phyloP scores from a whole-genome alignment of 2,888 invertebrate species.

The Ptilodon capucinus region DNA sequence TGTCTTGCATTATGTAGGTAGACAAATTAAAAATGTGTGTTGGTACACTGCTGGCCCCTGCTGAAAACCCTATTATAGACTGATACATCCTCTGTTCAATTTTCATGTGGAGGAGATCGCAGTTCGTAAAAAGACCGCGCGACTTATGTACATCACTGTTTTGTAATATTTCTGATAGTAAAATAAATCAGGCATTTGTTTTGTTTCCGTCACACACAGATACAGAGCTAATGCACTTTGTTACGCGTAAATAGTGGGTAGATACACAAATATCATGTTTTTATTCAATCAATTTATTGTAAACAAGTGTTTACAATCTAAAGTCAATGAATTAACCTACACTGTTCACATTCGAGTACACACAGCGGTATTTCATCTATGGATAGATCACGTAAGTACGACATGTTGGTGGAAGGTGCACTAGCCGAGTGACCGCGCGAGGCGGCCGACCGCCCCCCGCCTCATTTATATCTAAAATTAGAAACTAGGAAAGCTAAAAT shows the following conservation, averaged over 20 bases:
- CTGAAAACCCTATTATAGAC: no score
- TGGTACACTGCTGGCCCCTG: no score
- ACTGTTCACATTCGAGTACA: slow-evolving; percentile 70
- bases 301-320: background rate
- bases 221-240: background rate
- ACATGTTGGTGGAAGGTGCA: slow-evolving; percentile 47
- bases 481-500: slow-evolving; percentile 72
- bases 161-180: no score
- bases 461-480: slow-evolving; percentile 62
- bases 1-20: no score
- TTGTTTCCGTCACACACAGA: background rate
- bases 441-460: slow-evolving; percentile 45
- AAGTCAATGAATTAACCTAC: slow-evolving; percentile 16
- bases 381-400: slow-evolving; percentile 66
- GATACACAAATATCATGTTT: background rate
- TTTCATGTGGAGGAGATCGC: no score
- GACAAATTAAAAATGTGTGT: no score
- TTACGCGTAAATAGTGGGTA: background rate
- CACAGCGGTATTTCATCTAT: slow-evolving; percentile 78
- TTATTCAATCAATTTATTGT: no score
- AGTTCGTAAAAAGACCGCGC: no score
- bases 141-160: no score
- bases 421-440: slow-evolving; percentile 27
- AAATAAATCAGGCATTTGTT: no score
- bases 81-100: no score